phyloP scores from a whole-genome alignment of 1,140 invertebrate genomes.

The Varroa destructor region DNA sequence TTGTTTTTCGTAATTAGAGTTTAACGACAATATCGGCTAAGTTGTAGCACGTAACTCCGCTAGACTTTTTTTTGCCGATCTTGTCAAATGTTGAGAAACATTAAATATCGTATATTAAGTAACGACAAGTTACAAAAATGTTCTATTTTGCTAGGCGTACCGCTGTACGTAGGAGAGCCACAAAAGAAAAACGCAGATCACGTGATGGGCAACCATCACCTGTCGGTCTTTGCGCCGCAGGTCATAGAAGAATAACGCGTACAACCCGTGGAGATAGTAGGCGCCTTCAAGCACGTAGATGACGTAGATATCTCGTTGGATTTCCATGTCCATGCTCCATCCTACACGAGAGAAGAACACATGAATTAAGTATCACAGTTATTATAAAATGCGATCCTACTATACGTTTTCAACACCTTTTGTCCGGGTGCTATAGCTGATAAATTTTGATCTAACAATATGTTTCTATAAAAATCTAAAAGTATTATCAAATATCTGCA shows the following conservation, averaged over 20 bases:
- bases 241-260: slow-evolving; percentile 43
- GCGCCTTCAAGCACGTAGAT: slow-evolving; percentile 41
- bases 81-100: no score
- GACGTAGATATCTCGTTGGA: slow-evolving; percentile 38
- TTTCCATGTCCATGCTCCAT: slow-evolving; percentile 35
- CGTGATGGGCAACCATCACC: slow-evolving; percentile 42
- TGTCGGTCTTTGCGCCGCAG: slow-evolving; percentile 40
- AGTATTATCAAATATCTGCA: no score
- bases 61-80: no score
- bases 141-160: slow-evolving; percentile 31
- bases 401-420: no score
- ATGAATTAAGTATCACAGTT: neutral
- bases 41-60: no score
- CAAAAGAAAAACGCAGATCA: slow-evolving; percentile 40
- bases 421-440: no score
- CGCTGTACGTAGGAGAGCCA: slow-evolving; percentile 40
- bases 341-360: slow-evolving; percentile 32
- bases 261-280: slow-evolving; percentile 44
- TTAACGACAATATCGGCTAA: no score
- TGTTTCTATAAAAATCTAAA: no score
- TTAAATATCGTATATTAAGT: no score
- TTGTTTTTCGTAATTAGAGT: no score
- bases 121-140: no score
- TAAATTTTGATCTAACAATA: no score
- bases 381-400: neutral